Conservation (phyloP, 2,888 invertebrate genomes). For the Troides helena region DNA sequence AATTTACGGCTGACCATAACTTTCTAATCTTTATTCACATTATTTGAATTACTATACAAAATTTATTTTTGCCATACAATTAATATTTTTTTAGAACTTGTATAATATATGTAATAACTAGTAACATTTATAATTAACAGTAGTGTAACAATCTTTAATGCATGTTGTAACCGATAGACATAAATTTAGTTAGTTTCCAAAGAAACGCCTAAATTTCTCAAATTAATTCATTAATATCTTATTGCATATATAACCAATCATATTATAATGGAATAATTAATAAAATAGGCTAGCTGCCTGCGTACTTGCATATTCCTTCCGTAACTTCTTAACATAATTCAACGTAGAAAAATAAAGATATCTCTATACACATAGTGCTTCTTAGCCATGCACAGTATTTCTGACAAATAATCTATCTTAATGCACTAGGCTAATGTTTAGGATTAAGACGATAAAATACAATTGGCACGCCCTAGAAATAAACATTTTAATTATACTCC, state of each 20-base stretch:
- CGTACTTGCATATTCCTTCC: conserved; percentile 15
- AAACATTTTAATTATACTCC: conserved; percentile 35
- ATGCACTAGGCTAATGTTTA: conserved; percentile 40
- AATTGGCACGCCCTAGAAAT: conserved; percentile 53
- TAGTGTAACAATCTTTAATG: conserved; percentile 27
- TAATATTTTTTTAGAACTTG: not conserved
- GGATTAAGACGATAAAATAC: conserved; percentile 33
- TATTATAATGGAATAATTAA: conserved; percentile 15
- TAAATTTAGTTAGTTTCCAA: conserved; percentile 31
- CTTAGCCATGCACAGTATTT: conserved; percentile 48
- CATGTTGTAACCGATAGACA: conserved; percentile 41
- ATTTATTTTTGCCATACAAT: not conserved
- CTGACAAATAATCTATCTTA: conserved; percentile 44
- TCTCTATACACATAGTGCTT: conserved; percentile 25
- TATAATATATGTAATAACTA: not conserved
- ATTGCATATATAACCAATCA: conserved; percentile 17
- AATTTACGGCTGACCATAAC: not conserved
- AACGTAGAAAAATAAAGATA: conserved; percentile 14
- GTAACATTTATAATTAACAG: not conserved
- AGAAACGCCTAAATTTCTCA: conserved; percentile 24
- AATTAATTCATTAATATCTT: conserved; percentile 5
- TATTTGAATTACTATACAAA: not conserved
- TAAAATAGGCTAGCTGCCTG: conserved; percentile 18
- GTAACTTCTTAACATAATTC: conserved; percentile 11
- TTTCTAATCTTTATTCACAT: conserved; percentile 20